These are phyloP conservation scores for Lasioglossum albipes DNA, from an alignment of 1,140 invertebrate species.

Conservation along the genomic window DNA sequence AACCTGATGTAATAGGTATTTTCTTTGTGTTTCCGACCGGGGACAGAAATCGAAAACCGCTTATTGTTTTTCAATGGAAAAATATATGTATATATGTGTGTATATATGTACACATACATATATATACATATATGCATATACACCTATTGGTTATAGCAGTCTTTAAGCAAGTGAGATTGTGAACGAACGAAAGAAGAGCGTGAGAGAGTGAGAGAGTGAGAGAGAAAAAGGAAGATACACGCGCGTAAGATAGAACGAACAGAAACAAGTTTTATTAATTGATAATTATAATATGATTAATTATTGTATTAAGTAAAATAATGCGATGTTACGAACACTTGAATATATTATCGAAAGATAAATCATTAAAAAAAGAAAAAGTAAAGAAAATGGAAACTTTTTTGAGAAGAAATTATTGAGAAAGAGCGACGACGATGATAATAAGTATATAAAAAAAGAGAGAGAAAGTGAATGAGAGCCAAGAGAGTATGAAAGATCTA, in stretches of 20 bases:
- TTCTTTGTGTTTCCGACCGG: slow-evolving; percentile 26
- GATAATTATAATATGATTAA: slow-evolving; percentile 74
- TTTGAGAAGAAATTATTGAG: slow-evolving; percentile 56
- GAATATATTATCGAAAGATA: slow-evolving; percentile 63
- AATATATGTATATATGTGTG: neutral
- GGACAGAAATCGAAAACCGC: slow-evolving; percentile 31
- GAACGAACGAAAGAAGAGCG: slow-evolving; percentile 1
- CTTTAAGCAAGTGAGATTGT: slow-evolving; percentile 35
- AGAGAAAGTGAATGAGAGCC: slow-evolving; percentile 43
- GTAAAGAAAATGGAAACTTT: slow-evolving; percentile 48
- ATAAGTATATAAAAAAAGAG: slow-evolving; percentile 59
- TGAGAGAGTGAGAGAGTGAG: slow-evolving; percentile 46
- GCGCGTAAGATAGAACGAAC: slow-evolving; percentile 52
- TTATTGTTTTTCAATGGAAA: slow-evolving; percentile 46
- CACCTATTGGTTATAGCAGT: slow-evolving; percentile 35
- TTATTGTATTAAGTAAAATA: slow-evolving; percentile 75
- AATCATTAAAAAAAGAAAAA: slow-evolving; percentile 34
- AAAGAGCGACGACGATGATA: slow-evolving; percentile 54
- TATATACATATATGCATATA: slow-evolving; percentile 6
- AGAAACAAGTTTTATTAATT: slow-evolving; percentile 76
- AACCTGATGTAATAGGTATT: slow-evolving; percentile 31
- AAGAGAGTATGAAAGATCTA: slow-evolving; percentile 64
- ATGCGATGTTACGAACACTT: slow-evolving; percentile 69
- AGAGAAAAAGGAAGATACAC: slow-evolving; percentile 25
- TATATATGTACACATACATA: neutral